A percentile compares a stretch with the other conserved stretches of the same genome.
phyloP scores from a whole-genome alignment of 2,797 vertebrate genomes.

The Mus caroli region DNA sequence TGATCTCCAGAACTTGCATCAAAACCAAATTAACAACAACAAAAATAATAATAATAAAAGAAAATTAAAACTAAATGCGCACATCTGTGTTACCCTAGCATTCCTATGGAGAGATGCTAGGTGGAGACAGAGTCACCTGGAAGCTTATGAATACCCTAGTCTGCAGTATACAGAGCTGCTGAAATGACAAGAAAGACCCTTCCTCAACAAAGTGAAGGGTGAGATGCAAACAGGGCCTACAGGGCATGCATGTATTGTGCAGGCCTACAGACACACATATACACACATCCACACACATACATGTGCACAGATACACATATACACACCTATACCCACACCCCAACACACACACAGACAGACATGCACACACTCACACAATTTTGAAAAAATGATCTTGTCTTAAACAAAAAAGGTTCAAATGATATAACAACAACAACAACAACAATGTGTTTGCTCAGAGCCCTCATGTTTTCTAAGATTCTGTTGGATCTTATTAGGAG shows the following conservation, averaged over 20 bases:
- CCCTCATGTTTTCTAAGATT: constrained; percentile 19
- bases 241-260: neutral
- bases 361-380: neutral
- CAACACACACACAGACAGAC: too few relatives aligned
- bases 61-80: neutral
- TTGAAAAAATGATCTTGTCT: neutral
- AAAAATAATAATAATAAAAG: too few relatives aligned
- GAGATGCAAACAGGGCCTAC: neutral
- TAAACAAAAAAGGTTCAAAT: neutral
- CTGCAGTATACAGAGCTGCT: neutral
- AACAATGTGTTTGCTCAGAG: neutral
- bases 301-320: neutral
- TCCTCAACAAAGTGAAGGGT: neutral
- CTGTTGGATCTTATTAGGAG: neutral
- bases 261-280: neutral
- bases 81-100: neutral
- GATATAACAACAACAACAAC: too few relatives aligned
- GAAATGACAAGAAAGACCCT: neutral
- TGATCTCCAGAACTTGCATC: neutral
- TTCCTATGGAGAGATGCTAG: neutral
- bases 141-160: neutral
- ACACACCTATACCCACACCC: too few relatives aligned
- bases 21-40: neutral
- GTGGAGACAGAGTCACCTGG: neutral
- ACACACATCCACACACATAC: neutral